phyloP scores from a whole-genome alignment of 2,113 vertebrate species.

The Ameiurus melas region DNA sequence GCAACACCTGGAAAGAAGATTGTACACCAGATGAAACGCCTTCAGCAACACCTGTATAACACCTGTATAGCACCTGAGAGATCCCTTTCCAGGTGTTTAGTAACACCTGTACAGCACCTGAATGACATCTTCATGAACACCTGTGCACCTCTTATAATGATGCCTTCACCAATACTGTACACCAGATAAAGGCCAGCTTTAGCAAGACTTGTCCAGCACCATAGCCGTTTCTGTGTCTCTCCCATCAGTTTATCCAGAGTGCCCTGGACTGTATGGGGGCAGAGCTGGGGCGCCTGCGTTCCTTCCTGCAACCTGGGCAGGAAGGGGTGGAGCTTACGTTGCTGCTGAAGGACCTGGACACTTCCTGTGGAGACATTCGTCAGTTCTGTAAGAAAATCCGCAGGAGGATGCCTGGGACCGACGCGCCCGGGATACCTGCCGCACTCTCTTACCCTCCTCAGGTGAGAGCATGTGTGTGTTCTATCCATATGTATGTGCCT shows the following conservation, averaged over 20 bases:
- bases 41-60: background rate
- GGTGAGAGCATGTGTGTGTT: slow-evolving; percentile 65
- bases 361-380: slow-evolving; percentile 88
- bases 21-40: background rate
- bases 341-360: slow-evolving; percentile 91
- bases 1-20: too few relatives aligned
- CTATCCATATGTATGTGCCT: background rate
- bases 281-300: slow-evolving; percentile 86
- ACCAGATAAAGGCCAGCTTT: background rate
- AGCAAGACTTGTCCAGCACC: background rate
- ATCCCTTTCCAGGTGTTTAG: too few relatives aligned
- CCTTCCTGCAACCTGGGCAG: slow-evolving; percentile 88
- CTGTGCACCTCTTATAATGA: background rate
- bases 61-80: too few relatives aligned
- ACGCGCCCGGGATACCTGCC: slow-evolving; percentile 86
- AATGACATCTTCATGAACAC: background rate
- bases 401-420: slow-evolving; percentile 92
- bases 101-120: background rate
- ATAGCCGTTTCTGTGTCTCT: background rate
- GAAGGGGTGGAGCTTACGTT: slow-evolving; percentile 84
- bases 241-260: slow-evolving; percentile 89
- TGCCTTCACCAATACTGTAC: background rate
- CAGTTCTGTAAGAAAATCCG: slow-evolving; percentile 99
- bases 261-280: slow-evolving; percentile 95
- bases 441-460: slow-evolving; percentile 82